phyloP scores from a whole-genome alignment of 1,140 invertebrate genomes.

The Geopemphigus sp. region DNA sequence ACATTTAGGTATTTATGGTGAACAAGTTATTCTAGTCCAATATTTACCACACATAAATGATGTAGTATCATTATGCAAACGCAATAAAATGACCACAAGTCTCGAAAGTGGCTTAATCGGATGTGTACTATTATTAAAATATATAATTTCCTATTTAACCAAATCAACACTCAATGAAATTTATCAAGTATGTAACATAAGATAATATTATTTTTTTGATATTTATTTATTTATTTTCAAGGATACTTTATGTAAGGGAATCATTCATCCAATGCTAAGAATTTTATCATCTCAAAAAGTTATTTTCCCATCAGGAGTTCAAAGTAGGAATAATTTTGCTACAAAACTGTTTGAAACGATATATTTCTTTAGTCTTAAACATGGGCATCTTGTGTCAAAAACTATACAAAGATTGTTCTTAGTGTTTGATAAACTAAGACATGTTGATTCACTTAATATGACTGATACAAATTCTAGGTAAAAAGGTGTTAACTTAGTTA shows the following conservation, averaged over 20 bases:
- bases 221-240: constrained; percentile 53
- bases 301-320: constrained; percentile 74
- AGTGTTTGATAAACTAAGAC: constrained; percentile 78
- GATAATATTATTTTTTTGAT: not conserved
- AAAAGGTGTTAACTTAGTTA: not conserved
- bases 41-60: constrained; percentile 92
- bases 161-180: constrained; percentile 59
- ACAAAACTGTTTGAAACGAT: constrained; percentile 79
- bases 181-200: constrained; percentile 27
- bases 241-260: constrained; percentile 72
- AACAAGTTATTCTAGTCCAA: constrained; percentile 89
- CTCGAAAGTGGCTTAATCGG: constrained; percentile 87
- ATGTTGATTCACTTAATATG: constrained; percentile 43
- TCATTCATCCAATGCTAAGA: constrained; percentile 73
- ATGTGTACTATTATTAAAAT: constrained; percentile 75
- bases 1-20: constrained; percentile 80
- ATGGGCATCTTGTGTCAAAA: constrained; percentile 71
- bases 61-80: constrained; percentile 70
- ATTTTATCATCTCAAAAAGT: constrained; percentile 71
- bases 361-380: constrained; percentile 75
- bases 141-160: constrained; percentile 77
- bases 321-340: constrained; percentile 70
- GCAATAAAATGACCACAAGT: constrained; percentile 70
- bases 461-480: constrained; percentile 10
- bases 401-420: constrained; percentile 76